Evolutionary conservation across 2,797 vertebrate genomes (phyloP).

Genomic region (Gastrophryne carolinensis): DNA sequence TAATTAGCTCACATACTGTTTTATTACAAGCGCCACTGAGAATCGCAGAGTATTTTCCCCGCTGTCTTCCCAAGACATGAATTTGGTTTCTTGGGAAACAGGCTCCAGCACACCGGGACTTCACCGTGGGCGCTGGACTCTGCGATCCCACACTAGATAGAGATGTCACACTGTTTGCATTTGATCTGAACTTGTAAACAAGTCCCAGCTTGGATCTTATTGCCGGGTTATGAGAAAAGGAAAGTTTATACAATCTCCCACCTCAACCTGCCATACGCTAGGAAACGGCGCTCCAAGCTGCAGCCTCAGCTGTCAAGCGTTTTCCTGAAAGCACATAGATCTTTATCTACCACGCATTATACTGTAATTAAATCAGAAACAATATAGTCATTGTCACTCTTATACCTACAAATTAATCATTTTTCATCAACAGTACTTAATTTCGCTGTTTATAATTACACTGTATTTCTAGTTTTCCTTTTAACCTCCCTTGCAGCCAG

Average conservation of each 20-base stretch:
- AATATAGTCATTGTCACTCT: background rate
- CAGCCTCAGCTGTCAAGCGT: constrained; percentile 15
- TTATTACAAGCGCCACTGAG: constrained; percentile 49
- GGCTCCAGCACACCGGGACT: constrained; percentile 27
- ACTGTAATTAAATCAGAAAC: constrained; percentile 15
- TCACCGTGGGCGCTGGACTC: constrained; percentile 29
- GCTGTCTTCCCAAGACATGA: constrained; percentile 33
- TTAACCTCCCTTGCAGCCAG: no score
- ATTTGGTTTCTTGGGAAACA: constrained; percentile 51
- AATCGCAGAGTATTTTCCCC: constrained; percentile 37
- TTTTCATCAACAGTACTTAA: background rate
- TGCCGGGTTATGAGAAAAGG: constrained; percentile 29
- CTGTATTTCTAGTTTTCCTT: no score
- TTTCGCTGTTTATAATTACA: background rate
- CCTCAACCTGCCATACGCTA: background rate
- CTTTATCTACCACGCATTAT: constrained; percentile 16
- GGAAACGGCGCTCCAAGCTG: background rate
- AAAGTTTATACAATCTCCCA: constrained; percentile 3
- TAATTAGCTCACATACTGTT: constrained; percentile 53
- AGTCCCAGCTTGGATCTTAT: constrained; percentile 42
- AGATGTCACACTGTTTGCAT: constrained; percentile 50
- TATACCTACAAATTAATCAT: background rate
- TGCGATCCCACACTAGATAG: constrained; percentile 35
- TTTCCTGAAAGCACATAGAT: constrained; percentile 10
- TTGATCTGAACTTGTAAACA: constrained; percentile 52